Conservation (phyloP, 92 coral and sea anemone genomes). For the Diadumene lineata region DNA sequence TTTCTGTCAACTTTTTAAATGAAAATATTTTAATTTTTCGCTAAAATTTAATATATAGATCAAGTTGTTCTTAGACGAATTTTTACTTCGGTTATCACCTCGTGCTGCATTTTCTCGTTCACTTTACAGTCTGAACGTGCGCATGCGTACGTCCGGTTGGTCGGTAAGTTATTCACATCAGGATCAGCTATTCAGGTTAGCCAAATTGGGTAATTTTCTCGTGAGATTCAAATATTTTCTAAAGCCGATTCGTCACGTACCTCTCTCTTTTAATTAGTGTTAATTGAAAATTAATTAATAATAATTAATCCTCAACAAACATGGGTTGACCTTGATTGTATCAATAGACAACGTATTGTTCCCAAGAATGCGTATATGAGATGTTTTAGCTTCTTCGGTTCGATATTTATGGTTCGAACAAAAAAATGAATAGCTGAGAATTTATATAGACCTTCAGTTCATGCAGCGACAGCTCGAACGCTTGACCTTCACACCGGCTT, state of each 20-base stretch:
- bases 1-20: no score
- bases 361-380: not conserved
- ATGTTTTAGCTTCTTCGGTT: not conserved
- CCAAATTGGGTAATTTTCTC: not conserved
- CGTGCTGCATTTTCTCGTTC: no score
- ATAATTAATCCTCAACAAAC: not conserved
- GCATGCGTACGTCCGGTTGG: not conserved
- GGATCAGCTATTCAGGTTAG: not conserved
- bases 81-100: no score
- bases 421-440: no score
- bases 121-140: no score
- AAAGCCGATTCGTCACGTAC: not conserved
- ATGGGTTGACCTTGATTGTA: not conserved
- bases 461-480: no score
- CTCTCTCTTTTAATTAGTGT: conserved; percentile 1
- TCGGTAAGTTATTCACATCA: not conserved
- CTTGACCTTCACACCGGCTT: no score
- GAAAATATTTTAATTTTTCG: no score
- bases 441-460: no score
- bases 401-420: no score
- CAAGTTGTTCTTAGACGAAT: no score
- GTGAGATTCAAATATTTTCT: not conserved
- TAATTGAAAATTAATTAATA: not conserved
- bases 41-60: no score
- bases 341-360: not conserved